Conservation (phyloP, 1,140 invertebrate species). For the Planococcus citri region DNA sequence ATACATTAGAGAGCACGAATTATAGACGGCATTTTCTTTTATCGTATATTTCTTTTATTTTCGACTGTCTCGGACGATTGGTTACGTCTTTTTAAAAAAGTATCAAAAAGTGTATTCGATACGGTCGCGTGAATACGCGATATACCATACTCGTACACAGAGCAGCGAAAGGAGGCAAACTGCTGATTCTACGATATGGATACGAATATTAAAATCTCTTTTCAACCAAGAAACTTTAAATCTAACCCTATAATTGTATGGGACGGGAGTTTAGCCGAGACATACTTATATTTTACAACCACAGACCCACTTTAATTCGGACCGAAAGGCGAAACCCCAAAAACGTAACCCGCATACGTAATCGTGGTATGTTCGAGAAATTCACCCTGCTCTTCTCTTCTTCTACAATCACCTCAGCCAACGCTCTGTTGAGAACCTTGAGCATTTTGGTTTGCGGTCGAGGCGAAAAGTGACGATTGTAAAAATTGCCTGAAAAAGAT, state of each 20-base stretch:
- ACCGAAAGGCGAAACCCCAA: not conserved
- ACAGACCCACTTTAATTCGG: not conserved
- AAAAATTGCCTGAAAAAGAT: not conserved
- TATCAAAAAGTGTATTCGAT: constrained; percentile 17
- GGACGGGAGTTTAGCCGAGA: not conserved
- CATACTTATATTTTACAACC: not conserved
- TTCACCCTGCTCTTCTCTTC: too few relatives aligned
- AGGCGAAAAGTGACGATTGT: not conserved
- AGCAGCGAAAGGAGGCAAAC: not conserved
- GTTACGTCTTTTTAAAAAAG: constrained; percentile 16
- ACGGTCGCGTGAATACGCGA: constrained; percentile 13
- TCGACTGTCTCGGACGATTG: constrained; percentile 14
- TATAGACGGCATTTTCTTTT: constrained; percentile 13
- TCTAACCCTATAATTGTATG: not conserved
- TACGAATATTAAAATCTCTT: constrained; percentile 19
- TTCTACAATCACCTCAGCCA: too few relatives aligned
- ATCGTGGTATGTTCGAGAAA: not conserved
- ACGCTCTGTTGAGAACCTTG: too few relatives aligned
- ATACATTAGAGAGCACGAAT: not conserved
- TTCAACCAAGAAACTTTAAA: constrained; percentile 14
- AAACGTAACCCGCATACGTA: not conserved
- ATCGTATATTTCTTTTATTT: constrained; percentile 19
- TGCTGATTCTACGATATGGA: constrained; percentile 18
- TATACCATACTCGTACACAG: not conserved
- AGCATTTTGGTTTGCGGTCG: too few relatives aligned